A percentile compares a stretch with the other conserved stretches of the same genome.
Conservation (phyloP, 2,888 invertebrate genomes). For the Boloria euphrosyne region DNA sequence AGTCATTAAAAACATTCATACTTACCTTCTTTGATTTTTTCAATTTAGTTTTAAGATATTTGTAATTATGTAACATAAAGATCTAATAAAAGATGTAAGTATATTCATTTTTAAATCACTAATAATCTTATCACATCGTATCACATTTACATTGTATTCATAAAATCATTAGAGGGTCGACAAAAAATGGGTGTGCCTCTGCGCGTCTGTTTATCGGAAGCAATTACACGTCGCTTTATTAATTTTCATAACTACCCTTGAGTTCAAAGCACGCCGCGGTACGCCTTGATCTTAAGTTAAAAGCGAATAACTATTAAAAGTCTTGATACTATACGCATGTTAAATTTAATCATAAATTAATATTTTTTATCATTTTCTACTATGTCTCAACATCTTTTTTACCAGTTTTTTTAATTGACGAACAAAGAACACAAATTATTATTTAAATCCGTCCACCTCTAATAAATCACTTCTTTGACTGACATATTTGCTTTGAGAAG, state of each 20-base stretch:
- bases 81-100: neutral
- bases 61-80: neutral
- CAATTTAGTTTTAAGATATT: too few relatives aligned
- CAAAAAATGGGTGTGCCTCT: slow-evolving; percentile 49
- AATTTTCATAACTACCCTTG: slow-evolving; percentile 80
- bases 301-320: neutral
- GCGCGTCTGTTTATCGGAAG: slow-evolving; percentile 75
- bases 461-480: too few relatives aligned
- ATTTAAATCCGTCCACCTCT: too few relatives aligned
- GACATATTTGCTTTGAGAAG: too few relatives aligned
- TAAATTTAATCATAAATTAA: neutral
- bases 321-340: neutral
- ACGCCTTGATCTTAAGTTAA: slow-evolving; percentile 53
- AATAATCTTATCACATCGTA: slow-evolving; percentile 28
- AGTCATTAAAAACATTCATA: too few relatives aligned
- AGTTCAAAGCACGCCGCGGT: slow-evolving; percentile 74
- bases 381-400: too few relatives aligned
- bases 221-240: slow-evolving; percentile 80
- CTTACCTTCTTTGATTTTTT: too few relatives aligned
- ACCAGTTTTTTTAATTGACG: too few relatives aligned
- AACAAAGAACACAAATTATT: too few relatives aligned
- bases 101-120: slow-evolving; percentile 15
- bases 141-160: slow-evolving; percentile 41
- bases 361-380: neutral
- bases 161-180: slow-evolving; percentile 46